Evolutionary conservation across 2,888 invertebrate species (phyloP), one percentile per base, ranked within the genome.

Genomic region (Matsumyia berberina): DNA sequence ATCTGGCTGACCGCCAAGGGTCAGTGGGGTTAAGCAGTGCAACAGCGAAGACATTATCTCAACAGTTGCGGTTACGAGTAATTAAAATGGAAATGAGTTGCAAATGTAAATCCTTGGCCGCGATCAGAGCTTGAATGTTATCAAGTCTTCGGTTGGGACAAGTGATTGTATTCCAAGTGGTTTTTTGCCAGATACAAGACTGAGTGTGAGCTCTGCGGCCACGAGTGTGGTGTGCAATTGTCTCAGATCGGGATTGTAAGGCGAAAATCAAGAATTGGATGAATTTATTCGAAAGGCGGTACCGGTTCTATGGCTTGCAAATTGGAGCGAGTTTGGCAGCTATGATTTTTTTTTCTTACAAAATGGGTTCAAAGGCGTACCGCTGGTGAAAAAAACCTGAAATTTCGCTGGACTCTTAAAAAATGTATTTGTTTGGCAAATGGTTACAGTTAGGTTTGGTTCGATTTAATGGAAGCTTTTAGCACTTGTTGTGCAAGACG

Each of bases 61-160:
- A 39, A 33, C 53, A 39, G 51, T 49, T 60, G 73, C 64, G 73
- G 42, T 12, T 76, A 44, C 60, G 70, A 35, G 80, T 85, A 85
- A 85, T 85, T 85, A 85, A 85, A 80, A 85, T 85, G 80, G 64
- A 85, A 80, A 85, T 85, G 42, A 85, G 70, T 80, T 70, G 80
- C 76, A 85, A 80, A 79, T 70, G 66, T 66, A 66, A 80, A 64
- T 85, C 85, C 85, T 85, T 85, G 85, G 80, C 85, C 85, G 85
- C 80, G 85, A 85, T 85, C 70, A 66, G 66, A 74, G 33, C 64
- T 74, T 85, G 79, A 80, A 79, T 85, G 80, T 70, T 85, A 79
- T 80, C 80, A 66, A 76, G 80, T 85, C 78, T 77, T 79, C 62
- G 64, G 57, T 67, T 42, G 49, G 58, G 31, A 66, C 73, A 58